A percentile compares a stretch with the other conserved stretches of the same genome.
Evolutionary conservation across 1,140 invertebrate species (phyloP).

Genomic region (Caerostris extrusa): DNA sequence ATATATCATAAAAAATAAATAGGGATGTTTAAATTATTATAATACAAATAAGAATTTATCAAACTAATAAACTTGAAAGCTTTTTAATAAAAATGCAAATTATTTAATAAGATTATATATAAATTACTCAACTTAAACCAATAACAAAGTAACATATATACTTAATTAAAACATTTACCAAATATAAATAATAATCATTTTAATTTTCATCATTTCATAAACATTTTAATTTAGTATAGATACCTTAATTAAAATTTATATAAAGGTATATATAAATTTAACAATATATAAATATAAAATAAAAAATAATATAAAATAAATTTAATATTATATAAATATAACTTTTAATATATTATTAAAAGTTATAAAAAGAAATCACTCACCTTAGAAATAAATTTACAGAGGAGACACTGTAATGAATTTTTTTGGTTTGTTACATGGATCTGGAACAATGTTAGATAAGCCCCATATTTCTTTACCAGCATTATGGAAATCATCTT

Average conservation of each 20-base stretch:
- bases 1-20: no score
- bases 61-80: no score
- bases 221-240: no score
- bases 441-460: not conserved
- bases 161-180: no score
- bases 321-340: not conserved
- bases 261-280: not conserved
- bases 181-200: no score
- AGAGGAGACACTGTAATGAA: not conserved
- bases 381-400: constrained; percentile 1
- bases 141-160: no score
- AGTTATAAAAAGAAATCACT: not conserved
- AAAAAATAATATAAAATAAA: not conserved
- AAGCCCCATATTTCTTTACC: not conserved
- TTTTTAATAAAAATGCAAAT: no score
- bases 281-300: not conserved
- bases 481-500: not conserved
- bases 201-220: no score
- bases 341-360: not conserved
- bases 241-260: not conserved
- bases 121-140: no score
- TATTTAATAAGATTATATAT: no score
- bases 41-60: no score
- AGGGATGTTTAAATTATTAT: no score
- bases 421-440: not conserved